phyloP scores from a whole-genome alignment of 2,113 vertebrate species.

The Nothobranchius kuhntae region DNA sequence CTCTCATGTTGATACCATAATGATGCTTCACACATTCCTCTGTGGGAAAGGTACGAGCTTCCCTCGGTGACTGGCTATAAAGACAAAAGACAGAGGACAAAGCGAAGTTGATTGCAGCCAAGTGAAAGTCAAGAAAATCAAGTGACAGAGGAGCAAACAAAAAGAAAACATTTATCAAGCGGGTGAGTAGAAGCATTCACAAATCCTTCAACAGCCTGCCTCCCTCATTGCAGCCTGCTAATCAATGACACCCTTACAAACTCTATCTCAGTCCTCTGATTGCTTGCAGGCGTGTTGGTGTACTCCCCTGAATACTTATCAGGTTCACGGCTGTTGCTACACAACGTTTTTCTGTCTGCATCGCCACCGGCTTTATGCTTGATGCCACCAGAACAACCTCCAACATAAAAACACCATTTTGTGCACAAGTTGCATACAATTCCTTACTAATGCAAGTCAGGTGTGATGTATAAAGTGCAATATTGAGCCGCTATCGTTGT shows the following conservation, averaged over 20 bases:
- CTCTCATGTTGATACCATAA: slow-evolving; percentile 45
- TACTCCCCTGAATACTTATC: slow-evolving; percentile 43
- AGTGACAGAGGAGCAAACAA: slow-evolving; percentile 25
- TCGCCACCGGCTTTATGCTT: not conserved
- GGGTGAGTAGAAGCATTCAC: slow-evolving; percentile 6
- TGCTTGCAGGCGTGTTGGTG: slow-evolving; percentile 21
- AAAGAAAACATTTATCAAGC: slow-evolving; percentile 27
- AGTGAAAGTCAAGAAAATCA: slow-evolving; percentile 23
- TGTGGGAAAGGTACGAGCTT: slow-evolving; percentile 28
- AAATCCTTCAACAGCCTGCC: slow-evolving; percentile 2
- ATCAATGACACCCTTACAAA: slow-evolving; percentile 34
- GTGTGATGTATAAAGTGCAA: not conserved
- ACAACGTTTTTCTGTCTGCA: not conserved
- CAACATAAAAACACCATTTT: not conserved
- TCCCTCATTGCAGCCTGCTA: slow-evolving; percentile 27
- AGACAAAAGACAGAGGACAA: slow-evolving; percentile 16
- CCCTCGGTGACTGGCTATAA: slow-evolving; percentile 2
- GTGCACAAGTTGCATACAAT: not conserved
- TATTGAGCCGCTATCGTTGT: not conserved
- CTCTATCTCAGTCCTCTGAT: slow-evolving; percentile 22
- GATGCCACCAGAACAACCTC: not conserved
- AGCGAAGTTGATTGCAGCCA: slow-evolving; percentile 21
- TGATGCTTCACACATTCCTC: slow-evolving; percentile 36
- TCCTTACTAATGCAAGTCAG: not conserved
- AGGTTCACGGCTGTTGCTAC: not conserved